These are phyloP conservation scores for Pristionchus entomophagus DNA, from an alignment of 2,888 invertebrate genomes.

Conservation along the genomic window DNA sequence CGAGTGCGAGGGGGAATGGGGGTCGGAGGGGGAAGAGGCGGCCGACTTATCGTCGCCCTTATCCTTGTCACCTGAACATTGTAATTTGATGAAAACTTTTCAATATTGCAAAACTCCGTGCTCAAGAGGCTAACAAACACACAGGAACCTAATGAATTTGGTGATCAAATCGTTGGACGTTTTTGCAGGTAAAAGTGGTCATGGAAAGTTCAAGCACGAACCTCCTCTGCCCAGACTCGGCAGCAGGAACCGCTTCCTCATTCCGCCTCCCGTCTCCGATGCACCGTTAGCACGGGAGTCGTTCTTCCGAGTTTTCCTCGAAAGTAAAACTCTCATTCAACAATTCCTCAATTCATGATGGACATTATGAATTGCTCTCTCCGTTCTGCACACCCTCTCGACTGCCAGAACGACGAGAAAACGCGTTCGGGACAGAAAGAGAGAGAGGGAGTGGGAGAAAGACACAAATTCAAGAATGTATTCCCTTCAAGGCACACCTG, in stretches of 20 bases:
- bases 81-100: neutral
- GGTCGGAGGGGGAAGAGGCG: neutral
- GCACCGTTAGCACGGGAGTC: conserved; percentile 59
- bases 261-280: conserved; percentile 54
- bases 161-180: no score
- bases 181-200: no score
- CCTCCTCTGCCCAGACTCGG: conserved; percentile 51
- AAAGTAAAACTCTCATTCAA: conserved; percentile 21
- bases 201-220: no score
- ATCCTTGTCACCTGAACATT: conserved; percentile 4
- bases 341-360: neutral
- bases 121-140: no score
- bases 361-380: no score
- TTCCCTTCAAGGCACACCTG: conserved; percentile 47
- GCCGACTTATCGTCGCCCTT: neutral
- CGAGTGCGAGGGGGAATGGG: conserved; percentile 14
- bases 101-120: no score
- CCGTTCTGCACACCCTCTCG: no score
- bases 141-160: no score
- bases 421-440: no score
- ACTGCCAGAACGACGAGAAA: no score
- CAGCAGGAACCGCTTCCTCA: conserved; percentile 64
- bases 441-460: no score
- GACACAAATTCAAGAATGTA: neutral
- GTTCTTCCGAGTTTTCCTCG: conserved; percentile 71